Base-by-base conservation (phyloP, 1,140 invertebrate genomes). In the Adoxophyes honmai region DNA sequence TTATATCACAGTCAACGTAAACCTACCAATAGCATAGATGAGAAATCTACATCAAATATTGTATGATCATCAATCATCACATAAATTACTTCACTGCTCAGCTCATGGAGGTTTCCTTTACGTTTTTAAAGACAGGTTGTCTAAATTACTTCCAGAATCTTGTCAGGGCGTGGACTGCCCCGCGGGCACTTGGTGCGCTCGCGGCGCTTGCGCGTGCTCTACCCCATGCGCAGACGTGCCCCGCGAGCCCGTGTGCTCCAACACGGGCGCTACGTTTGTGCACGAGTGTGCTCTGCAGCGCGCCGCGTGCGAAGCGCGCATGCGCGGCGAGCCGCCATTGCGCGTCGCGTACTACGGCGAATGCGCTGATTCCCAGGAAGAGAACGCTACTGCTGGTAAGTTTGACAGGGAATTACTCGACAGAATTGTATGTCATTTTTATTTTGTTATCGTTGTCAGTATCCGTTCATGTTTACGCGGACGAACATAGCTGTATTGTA, bases 261-360 rank as follows among this genome's bases (percentile, higher is more conserved):
- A 92, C 70, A 93, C 96, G 71, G 91, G 93, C 60, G 91, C 91
- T 37, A 97, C 95, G 0, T 98, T 96, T 80, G 80, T 90, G 55
- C 97, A 94, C 78, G 95, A 96, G 82, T 98, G 97, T 75, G 93
- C 96, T 63, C 91, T 98, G 77, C 93, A 94, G 66, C 93, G 93
- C 68, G 92, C 92, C 0, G 91, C 91, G 7, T 95, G 93, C 76
- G 90, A 92, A 62, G 89, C 90, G 44, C 67, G 74, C 15, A 88
- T 90, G 62, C 64, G 83, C 0, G 81, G 78, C 0, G 81, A 83
- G 0, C 66, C 81, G 33, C 79, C 89, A 0, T 83, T 94, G 18
- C 91, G 82, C 38, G 92, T 96, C 36, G 91, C 92, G 34, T 95
- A 96, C 84, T 95, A 94, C 73, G 95, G 95, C 0, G 94, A 96